Evolutionary conservation across 2,113 vertebrate species (phyloP).

Genomic region (Chiloscyllium plagiosum): DNA sequence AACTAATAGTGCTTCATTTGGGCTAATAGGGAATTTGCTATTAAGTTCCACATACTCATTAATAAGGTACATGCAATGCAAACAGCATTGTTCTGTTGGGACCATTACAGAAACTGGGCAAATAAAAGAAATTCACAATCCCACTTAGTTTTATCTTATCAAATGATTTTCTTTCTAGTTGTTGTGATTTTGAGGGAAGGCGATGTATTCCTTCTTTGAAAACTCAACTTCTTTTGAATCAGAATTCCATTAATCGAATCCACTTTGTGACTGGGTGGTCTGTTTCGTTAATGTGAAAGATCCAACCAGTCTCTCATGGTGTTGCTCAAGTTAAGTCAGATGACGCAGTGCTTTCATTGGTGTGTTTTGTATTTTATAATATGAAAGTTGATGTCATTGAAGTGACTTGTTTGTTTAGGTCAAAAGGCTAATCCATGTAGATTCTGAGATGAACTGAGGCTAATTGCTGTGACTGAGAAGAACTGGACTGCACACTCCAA

Average conservation of each 20-base stretch:
- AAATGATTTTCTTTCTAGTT: background rate
- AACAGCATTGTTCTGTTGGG: background rate
- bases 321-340: background rate
- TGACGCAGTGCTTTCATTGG: background rate
- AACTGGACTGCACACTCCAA: background rate
- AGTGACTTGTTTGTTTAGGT: background rate
- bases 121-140: background rate
- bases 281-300: background rate
- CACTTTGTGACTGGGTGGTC: background rate
- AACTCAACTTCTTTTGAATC: background rate
- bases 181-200: background rate
- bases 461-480: background rate
- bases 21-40: background rate
- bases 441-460: background rate
- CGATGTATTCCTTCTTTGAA: background rate
- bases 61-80: background rate
- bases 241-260: background rate
- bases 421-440: background rate
- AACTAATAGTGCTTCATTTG: background rate
- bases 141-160: background rate
- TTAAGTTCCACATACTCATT: background rate
- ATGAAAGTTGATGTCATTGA: background rate
- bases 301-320: background rate
- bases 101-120: background rate
- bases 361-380: background rate